phyloP scores from a whole-genome alignment of 2,888 invertebrate genomes.

The Netelia virgata region DNA sequence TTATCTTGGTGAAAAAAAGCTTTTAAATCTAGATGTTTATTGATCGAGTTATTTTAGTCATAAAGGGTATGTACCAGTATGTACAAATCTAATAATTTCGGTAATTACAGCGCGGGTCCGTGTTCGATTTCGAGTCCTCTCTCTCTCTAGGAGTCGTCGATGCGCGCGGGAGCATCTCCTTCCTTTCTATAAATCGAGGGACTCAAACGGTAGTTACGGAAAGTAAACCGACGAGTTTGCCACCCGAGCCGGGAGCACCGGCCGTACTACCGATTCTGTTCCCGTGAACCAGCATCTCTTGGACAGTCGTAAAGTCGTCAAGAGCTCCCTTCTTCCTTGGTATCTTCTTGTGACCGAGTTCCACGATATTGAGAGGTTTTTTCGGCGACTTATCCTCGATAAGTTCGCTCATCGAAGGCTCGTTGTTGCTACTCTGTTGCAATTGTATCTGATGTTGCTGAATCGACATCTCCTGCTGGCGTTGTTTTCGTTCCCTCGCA shows the following conservation, averaged over 20 bases:
- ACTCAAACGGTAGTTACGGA: slow-evolving; percentile 87
- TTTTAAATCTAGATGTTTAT: slow-evolving; percentile 65
- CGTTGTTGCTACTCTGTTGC: slow-evolving; percentile 72
- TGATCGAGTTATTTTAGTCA: slow-evolving; percentile 25
- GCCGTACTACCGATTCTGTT: slow-evolving; percentile 81
- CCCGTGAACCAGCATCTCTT: slow-evolving; percentile 87
- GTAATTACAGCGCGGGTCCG: slow-evolving; percentile 9
- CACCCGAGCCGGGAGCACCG: slow-evolving; percentile 81
- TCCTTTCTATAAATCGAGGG: slow-evolving; percentile 7
- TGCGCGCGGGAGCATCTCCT: background rate
- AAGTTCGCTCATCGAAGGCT: slow-evolving; percentile 77
- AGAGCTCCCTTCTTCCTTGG: slow-evolving; percentile 83
- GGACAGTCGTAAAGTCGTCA: slow-evolving; percentile 87
- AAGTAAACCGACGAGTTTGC: slow-evolving; percentile 87
- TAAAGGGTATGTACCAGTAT: slow-evolving; percentile 61
- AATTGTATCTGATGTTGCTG: slow-evolving; percentile 72
- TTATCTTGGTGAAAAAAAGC: slow-evolving; percentile 73
- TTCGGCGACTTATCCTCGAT: slow-evolving; percentile 82
- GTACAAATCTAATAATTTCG: slow-evolving; percentile 49
- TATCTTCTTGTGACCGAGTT: slow-evolving; percentile 85
- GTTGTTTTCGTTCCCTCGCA: slow-evolving; percentile 88
- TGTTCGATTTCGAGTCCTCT: slow-evolving; percentile 2
- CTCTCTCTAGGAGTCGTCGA: background rate
- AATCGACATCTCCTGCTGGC: slow-evolving; percentile 83
- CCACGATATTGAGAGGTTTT: slow-evolving; percentile 84